Conservation (phyloP, 2,113 vertebrate species). For the Pomatostomus ruficeps region DNA sequence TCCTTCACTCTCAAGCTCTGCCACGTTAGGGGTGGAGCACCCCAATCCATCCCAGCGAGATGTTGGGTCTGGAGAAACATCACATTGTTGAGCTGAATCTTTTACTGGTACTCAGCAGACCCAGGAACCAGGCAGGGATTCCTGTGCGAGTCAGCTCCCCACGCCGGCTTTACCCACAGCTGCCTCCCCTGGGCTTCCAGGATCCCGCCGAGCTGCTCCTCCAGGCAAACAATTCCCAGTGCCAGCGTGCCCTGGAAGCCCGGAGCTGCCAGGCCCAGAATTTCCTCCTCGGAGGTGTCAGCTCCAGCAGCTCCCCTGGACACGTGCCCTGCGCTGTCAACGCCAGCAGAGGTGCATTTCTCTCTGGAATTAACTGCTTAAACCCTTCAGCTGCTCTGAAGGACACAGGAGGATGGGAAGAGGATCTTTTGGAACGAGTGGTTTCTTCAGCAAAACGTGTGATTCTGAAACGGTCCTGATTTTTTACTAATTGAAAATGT, state of each 20-base stretch:
- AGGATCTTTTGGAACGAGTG: neutral
- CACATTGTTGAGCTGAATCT: neutral
- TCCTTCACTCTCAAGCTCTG: neutral
- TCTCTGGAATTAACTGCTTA: neutral
- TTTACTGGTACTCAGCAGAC: neutral
- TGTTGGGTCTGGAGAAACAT: neutral
- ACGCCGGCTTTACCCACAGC: neutral
- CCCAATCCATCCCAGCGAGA: neutral
- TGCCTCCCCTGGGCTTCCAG: neutral
- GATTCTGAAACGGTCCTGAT: neutral
- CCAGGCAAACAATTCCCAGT: neutral
- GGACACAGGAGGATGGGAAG: neutral
- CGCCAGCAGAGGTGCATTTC: neutral
- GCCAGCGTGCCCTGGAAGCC: neutral
- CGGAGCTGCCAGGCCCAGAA: neutral
- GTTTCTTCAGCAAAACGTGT: neutral
- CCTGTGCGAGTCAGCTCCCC: neutral
- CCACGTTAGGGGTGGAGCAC: neutral
- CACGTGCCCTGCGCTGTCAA: neutral
- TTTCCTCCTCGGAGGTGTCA: neutral
- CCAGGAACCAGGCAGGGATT: neutral
- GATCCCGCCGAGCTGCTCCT: neutral
- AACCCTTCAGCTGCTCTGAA: neutral
- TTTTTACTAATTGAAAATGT: neutral
- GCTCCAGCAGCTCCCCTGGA: neutral